Evolutionary conservation across 2,113 vertebrate species (phyloP).

Genomic region (Neolamprologus kungweensis): DNA sequence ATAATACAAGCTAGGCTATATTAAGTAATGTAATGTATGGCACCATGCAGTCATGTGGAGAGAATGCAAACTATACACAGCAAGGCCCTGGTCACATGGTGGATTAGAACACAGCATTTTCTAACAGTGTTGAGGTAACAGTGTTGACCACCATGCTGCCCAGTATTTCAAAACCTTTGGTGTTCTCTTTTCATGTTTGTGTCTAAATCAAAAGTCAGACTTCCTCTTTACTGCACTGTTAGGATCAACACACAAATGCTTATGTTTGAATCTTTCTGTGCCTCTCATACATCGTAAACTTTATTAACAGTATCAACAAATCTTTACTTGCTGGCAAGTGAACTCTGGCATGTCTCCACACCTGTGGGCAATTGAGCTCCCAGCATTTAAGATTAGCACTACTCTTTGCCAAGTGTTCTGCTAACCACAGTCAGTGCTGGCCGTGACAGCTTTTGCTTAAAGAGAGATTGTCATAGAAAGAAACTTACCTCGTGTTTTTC

Average conservation of each 20-base stretch:
- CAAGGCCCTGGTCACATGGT: fast-evolving
- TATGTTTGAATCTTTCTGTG: neutral
- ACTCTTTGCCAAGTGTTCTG: neutral
- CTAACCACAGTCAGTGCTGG: neutral
- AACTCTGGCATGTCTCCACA: neutral
- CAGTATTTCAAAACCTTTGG: neutral
- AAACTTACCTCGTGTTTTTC: neutral
- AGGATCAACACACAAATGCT: neutral
- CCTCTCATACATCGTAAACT: neutral
- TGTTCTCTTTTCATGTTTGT: neutral
- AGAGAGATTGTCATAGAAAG: neutral
- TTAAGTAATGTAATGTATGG: neutral
- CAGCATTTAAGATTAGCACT: neutral
- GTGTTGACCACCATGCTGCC: neutral
- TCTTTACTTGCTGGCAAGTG: neutral
- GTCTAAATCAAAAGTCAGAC: neutral
- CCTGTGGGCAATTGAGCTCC: neutral
- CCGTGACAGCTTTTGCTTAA: neutral
- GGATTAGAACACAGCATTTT: neutral
- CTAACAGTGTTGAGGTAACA: neutral
- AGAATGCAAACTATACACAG: neutral
- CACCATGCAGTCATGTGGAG: neutral
- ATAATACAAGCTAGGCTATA: neutral
- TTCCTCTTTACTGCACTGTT: neutral
- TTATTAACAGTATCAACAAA: neutral